phyloP scores from a whole-genome alignment of 2,888 invertebrate genomes.

The Lithosia quadra region DNA sequence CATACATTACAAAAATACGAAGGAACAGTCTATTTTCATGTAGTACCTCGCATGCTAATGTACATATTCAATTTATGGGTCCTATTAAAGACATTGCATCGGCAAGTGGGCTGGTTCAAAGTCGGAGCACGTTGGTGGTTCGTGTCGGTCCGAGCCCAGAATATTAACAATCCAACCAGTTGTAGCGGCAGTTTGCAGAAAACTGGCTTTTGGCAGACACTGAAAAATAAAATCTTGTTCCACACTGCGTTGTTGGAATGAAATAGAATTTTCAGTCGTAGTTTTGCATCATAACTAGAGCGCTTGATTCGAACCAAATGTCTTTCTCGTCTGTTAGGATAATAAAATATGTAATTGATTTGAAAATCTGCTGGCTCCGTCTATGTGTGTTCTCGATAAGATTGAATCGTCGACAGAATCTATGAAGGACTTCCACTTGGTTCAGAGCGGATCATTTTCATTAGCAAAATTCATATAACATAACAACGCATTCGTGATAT shows the following conservation, averaged over 20 bases:
- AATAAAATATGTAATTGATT: neutral
- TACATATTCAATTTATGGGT: slow-evolving; percentile 77
- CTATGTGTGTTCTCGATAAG: neutral
- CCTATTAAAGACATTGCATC: slow-evolving; percentile 79
- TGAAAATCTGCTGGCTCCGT: neutral
- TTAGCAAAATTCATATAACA: neutral
- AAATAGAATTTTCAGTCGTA: slow-evolving; percentile 51
- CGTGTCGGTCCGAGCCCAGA: slow-evolving; percentile 63
- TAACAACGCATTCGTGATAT: too few species aligned
- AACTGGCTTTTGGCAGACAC: slow-evolving; percentile 73
- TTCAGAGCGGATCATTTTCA: neutral
- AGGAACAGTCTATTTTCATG: slow-evolving; percentile 47
- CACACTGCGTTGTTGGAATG: slow-evolving; percentile 52
- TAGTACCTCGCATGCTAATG: slow-evolving; percentile 63
- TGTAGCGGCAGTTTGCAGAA: slow-evolving; percentile 60
- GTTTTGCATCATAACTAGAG: slow-evolving; percentile 47
- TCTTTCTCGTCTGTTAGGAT: neutral
- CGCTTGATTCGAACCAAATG: neutral
- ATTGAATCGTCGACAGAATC: neutral
- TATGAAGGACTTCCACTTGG: neutral
- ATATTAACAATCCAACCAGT: slow-evolving; percentile 66
- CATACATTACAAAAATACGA: slow-evolving; percentile 18
- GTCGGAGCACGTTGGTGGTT: slow-evolving; percentile 56
- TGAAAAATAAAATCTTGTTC: slow-evolving; percentile 66
- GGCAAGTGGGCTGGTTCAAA: slow-evolving; percentile 50